phyloP scores from a whole-genome alignment of 2,797 vertebrate species.

The Hydrolagus colliei region DNA sequence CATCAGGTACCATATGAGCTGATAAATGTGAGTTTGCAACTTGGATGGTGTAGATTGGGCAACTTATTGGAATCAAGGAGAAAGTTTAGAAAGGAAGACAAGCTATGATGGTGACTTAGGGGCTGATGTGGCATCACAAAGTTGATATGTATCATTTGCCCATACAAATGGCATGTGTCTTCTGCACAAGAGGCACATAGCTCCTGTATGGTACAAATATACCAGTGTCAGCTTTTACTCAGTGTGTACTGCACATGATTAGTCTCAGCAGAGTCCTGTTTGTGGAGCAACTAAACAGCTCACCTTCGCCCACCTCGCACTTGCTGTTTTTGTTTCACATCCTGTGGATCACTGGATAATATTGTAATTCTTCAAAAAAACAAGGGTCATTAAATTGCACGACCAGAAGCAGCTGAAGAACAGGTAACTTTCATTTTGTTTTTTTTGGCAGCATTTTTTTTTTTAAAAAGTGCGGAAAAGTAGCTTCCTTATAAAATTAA shows the following conservation, averaged over 20 bases:
- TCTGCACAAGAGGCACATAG: neutral
- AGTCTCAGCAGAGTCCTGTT: neutral
- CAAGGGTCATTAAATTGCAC: neutral
- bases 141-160: neutral
- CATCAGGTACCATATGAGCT: neutral
- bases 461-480: too few relatives aligned
- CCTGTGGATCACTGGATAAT: neutral
- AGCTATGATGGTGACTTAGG: neutral
- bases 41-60: neutral
- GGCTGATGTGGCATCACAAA: neutral
- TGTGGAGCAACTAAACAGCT: neutral
- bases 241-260: neutral
- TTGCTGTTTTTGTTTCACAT: neutral
- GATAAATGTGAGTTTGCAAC: neutral
- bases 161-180: neutral
- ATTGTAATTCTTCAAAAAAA: neutral
- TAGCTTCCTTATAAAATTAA: too few relatives aligned
- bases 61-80: neutral
- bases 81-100: neutral
- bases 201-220: neutral
- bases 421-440: neutral
- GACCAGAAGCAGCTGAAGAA: neutral
- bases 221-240: neutral
- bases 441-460: too few relatives aligned
- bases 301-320: neutral